These are phyloP conservation scores for Smittia aterrima DNA, from an alignment of 2,888 invertebrate species.

Conservation along the genomic window DNA sequence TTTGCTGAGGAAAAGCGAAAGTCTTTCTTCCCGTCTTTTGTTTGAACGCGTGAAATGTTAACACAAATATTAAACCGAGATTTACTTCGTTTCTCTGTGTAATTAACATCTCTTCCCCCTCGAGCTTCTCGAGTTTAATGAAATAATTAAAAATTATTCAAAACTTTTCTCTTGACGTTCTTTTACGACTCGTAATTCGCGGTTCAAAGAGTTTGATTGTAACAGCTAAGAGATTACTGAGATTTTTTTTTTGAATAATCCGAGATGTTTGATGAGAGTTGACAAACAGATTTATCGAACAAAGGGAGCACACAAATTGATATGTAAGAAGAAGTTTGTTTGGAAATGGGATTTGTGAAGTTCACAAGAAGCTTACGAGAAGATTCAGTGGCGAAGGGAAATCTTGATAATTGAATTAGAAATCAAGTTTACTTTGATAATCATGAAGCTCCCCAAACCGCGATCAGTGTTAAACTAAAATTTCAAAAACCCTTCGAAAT, in stretches of 20 bases:
- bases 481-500: slow-evolving; percentile 1
- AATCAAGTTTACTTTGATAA: not conserved
- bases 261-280: too few relatives aligned
- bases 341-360: too few relatives aligned
- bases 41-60: slow-evolving; percentile 21
- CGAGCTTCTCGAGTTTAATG: not conserved
- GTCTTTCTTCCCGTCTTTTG: slow-evolving; percentile 9
- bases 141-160: slow-evolving; percentile 22
- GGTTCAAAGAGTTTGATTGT: not conserved
- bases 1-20: slow-evolving; percentile 14
- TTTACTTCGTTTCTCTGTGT: slow-evolving; percentile 20
- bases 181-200: not conserved
- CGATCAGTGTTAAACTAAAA: not conserved
- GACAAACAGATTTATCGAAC: too few relatives aligned
- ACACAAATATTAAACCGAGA: slow-evolving; percentile 23
- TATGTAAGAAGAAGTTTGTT: too few relatives aligned
- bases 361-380: too few relatives aligned
- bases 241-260: not conserved
- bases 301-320: too few relatives aligned
- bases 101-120: slow-evolving; percentile 30
- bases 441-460: too few relatives aligned
- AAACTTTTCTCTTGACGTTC: not conserved
- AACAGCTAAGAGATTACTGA: not conserved
- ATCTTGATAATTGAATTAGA: too few relatives aligned
- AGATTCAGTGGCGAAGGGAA: too few relatives aligned